Evolutionary conservation across 2,797 vertebrate genomes (phyloP).

Genomic region (Lepidocolaptes lacrymiger): DNA sequence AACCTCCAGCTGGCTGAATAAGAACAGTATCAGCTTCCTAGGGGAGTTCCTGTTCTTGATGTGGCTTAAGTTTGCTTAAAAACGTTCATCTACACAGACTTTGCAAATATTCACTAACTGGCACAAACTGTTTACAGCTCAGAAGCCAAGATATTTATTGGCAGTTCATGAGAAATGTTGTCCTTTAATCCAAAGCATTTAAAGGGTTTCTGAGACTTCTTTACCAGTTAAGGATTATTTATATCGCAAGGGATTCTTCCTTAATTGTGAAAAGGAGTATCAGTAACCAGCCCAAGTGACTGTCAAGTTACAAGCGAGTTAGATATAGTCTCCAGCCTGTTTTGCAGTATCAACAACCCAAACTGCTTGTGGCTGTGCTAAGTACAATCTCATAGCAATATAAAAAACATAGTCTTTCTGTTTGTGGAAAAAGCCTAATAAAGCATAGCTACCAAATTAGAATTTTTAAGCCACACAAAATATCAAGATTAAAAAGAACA

Average conservation of each 20-base stretch:
- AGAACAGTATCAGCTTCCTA: background rate
- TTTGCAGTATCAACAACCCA: background rate
- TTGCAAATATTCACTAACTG: background rate
- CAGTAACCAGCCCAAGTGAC: background rate
- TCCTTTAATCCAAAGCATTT: background rate
- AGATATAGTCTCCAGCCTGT: background rate
- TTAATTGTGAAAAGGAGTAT: background rate
- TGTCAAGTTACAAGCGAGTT: background rate
- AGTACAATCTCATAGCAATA: background rate
- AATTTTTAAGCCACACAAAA: background rate
- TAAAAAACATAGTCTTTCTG: background rate
- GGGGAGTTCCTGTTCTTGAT: background rate
- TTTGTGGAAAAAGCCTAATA: background rate
- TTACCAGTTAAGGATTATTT: constrained; percentile 11
- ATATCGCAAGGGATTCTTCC: background rate
- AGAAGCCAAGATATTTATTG: background rate
- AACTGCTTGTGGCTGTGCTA: background rate
- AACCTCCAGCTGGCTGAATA: background rate
- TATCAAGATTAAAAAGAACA: background rate
- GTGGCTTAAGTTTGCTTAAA: background rate
- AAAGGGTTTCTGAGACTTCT: background rate
- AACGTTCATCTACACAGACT: background rate
- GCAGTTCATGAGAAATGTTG: background rate
- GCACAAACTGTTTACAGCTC: background rate
- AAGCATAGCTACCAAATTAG: background rate